Percentiles rank a stretch among this genome's conserved stretches.
Evolutionary conservation across 92 coral and sea anemone species (phyloP).

Genomic region (Porites rus): DNA sequence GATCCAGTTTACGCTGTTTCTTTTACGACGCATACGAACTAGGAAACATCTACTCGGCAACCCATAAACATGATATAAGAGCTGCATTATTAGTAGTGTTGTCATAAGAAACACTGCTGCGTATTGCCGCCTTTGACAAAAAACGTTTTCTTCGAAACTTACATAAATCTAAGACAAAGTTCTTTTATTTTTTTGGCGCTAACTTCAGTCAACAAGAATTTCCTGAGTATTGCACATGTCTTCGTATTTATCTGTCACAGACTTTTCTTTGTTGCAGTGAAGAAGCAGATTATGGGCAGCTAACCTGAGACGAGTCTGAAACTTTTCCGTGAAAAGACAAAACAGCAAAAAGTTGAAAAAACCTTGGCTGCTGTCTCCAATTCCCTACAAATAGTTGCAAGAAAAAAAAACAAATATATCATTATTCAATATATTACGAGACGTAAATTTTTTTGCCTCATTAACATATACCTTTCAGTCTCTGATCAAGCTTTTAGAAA

Average conservation of each 20-base stretch:
- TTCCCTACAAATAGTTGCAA: conserved; percentile 57
- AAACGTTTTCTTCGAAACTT: too few species aligned
- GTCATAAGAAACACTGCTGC: too few species aligned
- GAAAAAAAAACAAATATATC: not conserved
- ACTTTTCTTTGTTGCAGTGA: not conserved
- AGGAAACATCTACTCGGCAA: too few species aligned
- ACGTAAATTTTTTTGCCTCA: not conserved
- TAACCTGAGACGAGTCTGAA: conserved; percentile 45
- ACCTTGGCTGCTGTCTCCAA: conserved; percentile 88
- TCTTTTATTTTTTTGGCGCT: not conserved
- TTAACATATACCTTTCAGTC: too few species aligned
- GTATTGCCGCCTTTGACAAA: too few species aligned
- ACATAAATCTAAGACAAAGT: too few species aligned
- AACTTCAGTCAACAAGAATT: not conserved
- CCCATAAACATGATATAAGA: too few species aligned
- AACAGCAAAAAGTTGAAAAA: conserved; percentile 92
- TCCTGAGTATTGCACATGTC: not conserved
- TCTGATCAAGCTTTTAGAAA: too few species aligned
- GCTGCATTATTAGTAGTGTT: too few species aligned
- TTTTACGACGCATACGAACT: too few species aligned
- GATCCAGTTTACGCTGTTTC: too few species aligned
- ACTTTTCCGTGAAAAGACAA: conserved; percentile 83
- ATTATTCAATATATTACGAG: not conserved
- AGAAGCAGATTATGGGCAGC: conserved; percentile 2
- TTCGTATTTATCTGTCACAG: not conserved